Conservation (phyloP, 92 coral and sea anemone species). For the Epizoanthus ramosus region DNA sequence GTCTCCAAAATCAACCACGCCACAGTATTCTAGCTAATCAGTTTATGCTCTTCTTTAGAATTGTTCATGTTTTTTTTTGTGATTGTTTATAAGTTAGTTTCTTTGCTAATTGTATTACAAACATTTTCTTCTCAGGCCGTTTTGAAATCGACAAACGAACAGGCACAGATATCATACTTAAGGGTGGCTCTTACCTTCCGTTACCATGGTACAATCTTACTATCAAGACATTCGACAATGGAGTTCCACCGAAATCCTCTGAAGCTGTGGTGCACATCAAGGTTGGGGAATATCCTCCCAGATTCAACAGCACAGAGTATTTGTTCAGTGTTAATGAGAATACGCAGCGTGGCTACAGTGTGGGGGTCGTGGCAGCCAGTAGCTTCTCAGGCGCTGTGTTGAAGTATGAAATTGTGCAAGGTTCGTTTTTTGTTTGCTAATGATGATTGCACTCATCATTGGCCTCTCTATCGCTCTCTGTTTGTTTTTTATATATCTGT, state of each 20-base stretch:
- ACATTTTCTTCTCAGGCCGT: constrained; percentile 20
- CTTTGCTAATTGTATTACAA: constrained; percentile 43
- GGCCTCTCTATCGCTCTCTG: background rate
- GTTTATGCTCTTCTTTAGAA: no score
- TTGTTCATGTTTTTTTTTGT: no score
- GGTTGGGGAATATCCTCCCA: constrained; percentile 76
- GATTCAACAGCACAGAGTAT: constrained; percentile 69
- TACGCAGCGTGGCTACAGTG: constrained; percentile 67
- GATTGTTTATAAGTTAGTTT: no score
- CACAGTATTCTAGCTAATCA: no score
- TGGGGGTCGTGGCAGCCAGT: constrained; percentile 76
- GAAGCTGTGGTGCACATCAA: constrained; percentile 60
- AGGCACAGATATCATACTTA: constrained; percentile 48
- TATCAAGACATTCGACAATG: constrained; percentile 81
- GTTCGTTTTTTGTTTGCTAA: constrained; percentile 50
- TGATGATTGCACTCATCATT: background rate
- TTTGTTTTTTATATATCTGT: background rate
- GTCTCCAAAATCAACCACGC: no score
- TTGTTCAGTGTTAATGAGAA: constrained; percentile 81
- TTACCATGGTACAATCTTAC: constrained; percentile 78
- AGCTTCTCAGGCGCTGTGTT: constrained; percentile 83
- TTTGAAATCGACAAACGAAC: constrained; percentile 40
- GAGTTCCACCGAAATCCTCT: constrained; percentile 57
- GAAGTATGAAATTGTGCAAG: constrained; percentile 70
- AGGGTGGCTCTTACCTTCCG: constrained; percentile 54